Conservation (phyloP, 1,140 invertebrate genomes). For the Vollenhovia emeryi region DNA sequence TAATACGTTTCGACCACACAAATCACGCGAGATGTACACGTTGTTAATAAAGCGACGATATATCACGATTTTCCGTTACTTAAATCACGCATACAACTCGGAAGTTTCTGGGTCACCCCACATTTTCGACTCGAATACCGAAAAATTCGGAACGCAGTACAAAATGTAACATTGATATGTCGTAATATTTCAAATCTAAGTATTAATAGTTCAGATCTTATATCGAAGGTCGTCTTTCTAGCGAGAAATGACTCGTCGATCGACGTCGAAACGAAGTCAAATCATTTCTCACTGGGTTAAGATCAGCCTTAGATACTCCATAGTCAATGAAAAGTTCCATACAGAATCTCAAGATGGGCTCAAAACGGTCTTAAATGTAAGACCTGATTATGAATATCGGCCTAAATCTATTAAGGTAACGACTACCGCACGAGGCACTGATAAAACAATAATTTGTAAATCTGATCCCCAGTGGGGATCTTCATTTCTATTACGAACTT, state of each 20-base stretch:
- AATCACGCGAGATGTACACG: background rate
- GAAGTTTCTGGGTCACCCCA: background rate
- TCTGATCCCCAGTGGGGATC: background rate
- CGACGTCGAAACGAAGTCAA: too few relatives aligned
- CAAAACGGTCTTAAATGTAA: too few relatives aligned
- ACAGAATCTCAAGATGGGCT: too few relatives aligned
- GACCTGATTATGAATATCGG: too few relatives aligned
- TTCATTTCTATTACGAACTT: background rate
- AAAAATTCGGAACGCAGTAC: background rate
- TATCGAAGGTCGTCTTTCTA: too few relatives aligned
- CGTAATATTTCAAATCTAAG: background rate
- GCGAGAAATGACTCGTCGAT: too few relatives aligned
- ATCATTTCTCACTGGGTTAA: too few relatives aligned
- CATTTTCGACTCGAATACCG: background rate
- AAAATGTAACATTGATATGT: background rate
- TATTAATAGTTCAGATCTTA: too few relatives aligned
- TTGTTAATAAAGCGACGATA: background rate
- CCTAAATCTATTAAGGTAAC: background rate
- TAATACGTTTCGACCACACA: background rate
- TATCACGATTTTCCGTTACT: background rate
- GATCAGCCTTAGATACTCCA: too few relatives aligned
- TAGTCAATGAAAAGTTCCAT: too few relatives aligned
- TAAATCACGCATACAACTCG: background rate
- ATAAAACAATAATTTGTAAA: background rate
- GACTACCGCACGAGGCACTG: background rate